Conservation (phyloP, 64 coral and sea anemone genomes). For the Montipora cactus region DNA sequence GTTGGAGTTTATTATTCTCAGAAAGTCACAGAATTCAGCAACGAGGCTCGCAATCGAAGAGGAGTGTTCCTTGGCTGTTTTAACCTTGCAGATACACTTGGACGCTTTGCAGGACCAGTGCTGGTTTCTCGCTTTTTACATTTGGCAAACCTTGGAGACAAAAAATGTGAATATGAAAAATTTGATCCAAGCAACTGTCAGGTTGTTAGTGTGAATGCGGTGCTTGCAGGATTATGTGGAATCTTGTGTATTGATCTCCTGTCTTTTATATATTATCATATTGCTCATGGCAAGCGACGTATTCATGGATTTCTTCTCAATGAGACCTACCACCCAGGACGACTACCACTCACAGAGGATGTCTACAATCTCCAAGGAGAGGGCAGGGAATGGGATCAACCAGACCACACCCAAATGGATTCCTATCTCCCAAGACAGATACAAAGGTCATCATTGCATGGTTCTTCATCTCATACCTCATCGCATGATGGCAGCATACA, state of each 20-base stretch:
- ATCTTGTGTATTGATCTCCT: constrained; percentile 36
- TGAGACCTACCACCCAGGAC: constrained; percentile 59
- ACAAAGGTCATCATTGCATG: constrained; percentile 13
- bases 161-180: constrained; percentile 51
- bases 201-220: constrained; percentile 73
- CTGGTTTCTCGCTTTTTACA: constrained; percentile 65
- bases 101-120: constrained; percentile 84
- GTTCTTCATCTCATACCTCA: constrained; percentile 13
- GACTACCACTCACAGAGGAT: constrained; percentile 13
- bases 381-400: not conserved
- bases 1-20: constrained; percentile 89
- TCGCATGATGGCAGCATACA: constrained; percentile 30
- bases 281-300: constrained; percentile 67
- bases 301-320: constrained; percentile 78
- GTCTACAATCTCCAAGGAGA: not conserved
- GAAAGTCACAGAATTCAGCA: constrained; percentile 90
- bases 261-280: constrained; percentile 77
- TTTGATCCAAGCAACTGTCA: constrained; percentile 75
- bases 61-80: constrained; percentile 89
- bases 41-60: constrained; percentile 90
- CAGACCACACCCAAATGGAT: constrained; percentile 27
- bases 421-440: not conserved
- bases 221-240: constrained; percentile 55
- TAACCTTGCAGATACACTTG: constrained; percentile 90
- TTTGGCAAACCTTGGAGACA: constrained; percentile 21